These are phyloP conservation scores for Xestia ashworthii DNA, from an alignment of 2,888 invertebrate species.

Conservation along the genomic window DNA sequence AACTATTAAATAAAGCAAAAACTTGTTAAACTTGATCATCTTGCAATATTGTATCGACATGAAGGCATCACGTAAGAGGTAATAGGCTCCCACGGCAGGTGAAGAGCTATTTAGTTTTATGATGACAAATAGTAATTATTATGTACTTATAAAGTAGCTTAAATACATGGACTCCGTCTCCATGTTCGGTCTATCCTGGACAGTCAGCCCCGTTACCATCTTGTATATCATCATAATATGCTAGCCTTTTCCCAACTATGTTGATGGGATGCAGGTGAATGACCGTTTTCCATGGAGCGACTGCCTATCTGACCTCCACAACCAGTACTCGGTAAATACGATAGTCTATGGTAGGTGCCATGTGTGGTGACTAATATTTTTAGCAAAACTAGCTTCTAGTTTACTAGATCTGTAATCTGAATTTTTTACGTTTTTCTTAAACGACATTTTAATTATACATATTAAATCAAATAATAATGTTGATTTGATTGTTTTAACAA, in stretches of 20 bases:
- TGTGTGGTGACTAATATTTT: background rate
- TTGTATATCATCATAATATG: background rate
- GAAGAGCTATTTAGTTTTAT: background rate
- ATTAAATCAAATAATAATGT: background rate
- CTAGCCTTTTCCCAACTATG: too few relatives aligned
- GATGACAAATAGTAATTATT: background rate
- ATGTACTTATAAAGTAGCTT: background rate
- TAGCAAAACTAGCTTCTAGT: background rate
- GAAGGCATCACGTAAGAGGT: slow-evolving; percentile 17
- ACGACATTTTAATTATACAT: background rate
- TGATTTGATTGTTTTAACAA: background rate
- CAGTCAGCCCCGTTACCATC: background rate
- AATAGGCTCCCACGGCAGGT: background rate
- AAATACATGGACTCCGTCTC: too few relatives aligned
- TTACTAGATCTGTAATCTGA: too few relatives aligned
- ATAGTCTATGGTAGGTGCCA: too few relatives aligned
- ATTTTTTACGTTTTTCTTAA: background rate
- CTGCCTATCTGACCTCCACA: too few relatives aligned
- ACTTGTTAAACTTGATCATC: slow-evolving; percentile 51
- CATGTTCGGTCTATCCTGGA: background rate
- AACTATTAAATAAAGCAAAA: slow-evolving; percentile 39
- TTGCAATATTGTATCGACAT: slow-evolving; percentile 23
- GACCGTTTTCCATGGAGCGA: too few relatives aligned
- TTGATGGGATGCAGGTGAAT: too few relatives aligned
- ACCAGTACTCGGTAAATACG: too few relatives aligned